Evolutionary conservation across 2,888 invertebrate genomes (phyloP).

Genomic region (Eueremaeus valkanovi): DNA sequence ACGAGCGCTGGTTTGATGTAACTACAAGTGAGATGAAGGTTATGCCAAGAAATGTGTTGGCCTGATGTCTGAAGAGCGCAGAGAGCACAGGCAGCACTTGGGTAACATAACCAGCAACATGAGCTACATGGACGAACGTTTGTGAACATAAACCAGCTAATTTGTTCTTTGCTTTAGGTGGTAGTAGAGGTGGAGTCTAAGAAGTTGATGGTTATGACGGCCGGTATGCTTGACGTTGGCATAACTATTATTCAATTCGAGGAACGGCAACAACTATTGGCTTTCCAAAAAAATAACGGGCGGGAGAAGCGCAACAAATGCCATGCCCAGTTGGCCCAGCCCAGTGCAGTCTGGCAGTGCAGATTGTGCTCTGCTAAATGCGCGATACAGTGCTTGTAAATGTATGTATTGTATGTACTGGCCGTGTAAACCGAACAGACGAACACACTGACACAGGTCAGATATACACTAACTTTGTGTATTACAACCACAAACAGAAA

Average conservation of each 20-base stretch:
- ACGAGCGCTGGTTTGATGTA: background rate
- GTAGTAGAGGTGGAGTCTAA: background rate
- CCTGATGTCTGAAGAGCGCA: too few species aligned
- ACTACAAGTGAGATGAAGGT: background rate
- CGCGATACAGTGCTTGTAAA: constrained; percentile 15
- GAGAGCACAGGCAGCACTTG: background rate
- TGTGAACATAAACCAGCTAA: constrained; percentile 25
- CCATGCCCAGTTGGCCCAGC: background rate
- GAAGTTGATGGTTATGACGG: constrained; percentile 6
- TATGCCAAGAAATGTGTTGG: background rate
- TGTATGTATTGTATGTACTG: background rate
- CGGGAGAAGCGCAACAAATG: constrained; percentile 19
- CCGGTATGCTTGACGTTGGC: background rate
- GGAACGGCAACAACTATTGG: constrained; percentile 22
- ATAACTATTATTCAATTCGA: background rate
- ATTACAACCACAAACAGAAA: constrained; percentile 24
- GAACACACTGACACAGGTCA: constrained; percentile 21
- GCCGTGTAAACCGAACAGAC: constrained; percentile 19
- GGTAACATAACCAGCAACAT: constrained; percentile 25
- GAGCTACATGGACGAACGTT: background rate
- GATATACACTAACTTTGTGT: constrained; percentile 25
- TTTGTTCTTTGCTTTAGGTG: constrained; percentile 15
- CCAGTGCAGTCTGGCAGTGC: background rate
- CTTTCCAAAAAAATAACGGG: background rate
- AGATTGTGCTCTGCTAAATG: background rate